A percentile compares a stretch with the other conserved stretches of the same genome.
Conservation (phyloP, 2,888 invertebrate species). For the Drosophila putrida region DNA sequence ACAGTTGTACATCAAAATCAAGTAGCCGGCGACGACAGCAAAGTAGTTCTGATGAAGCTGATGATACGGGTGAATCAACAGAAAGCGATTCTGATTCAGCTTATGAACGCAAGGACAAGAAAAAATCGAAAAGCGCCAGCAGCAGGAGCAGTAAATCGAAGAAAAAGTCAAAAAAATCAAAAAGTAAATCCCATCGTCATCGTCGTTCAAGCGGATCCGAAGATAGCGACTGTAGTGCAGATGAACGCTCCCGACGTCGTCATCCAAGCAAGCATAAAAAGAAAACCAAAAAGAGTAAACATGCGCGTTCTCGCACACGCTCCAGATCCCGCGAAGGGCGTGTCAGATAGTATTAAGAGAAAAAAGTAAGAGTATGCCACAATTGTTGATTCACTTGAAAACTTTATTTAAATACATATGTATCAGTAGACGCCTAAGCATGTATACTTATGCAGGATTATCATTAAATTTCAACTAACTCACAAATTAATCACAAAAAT, state of each 20-base stretch:
- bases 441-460: conserved; percentile 67
- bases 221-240: conserved; percentile 30
- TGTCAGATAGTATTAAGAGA: conserved; percentile 32
- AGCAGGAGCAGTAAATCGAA: conserved; percentile 64
- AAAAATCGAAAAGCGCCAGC: conserved; percentile 47
- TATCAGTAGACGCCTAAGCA: conserved; percentile 56
- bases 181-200: conserved; percentile 62
- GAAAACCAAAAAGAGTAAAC: conserved; percentile 84
- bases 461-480: conserved; percentile 74
- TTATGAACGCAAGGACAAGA: conserved; percentile 67
- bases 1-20: conserved; percentile 44
- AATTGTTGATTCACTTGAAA: conserved; percentile 58
- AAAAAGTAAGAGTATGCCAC: not conserved
- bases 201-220: conserved; percentile 26
- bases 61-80: conserved; percentile 69
- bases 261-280: conserved; percentile 79
- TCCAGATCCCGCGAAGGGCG: conserved; percentile 66
- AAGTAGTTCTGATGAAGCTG: conserved; percentile 67
- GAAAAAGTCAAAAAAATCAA: conserved; percentile 74
- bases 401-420: conserved; percentile 68
- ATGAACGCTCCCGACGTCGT: conserved; percentile 49
- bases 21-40: conserved; percentile 36
- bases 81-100: conserved; percentile 73
- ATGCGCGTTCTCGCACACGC: conserved; percentile 82
- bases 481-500: conserved; percentile 77